phyloP scores from a whole-genome alignment of 2,113 vertebrate species.

The Phalacrocorax carbo region DNA sequence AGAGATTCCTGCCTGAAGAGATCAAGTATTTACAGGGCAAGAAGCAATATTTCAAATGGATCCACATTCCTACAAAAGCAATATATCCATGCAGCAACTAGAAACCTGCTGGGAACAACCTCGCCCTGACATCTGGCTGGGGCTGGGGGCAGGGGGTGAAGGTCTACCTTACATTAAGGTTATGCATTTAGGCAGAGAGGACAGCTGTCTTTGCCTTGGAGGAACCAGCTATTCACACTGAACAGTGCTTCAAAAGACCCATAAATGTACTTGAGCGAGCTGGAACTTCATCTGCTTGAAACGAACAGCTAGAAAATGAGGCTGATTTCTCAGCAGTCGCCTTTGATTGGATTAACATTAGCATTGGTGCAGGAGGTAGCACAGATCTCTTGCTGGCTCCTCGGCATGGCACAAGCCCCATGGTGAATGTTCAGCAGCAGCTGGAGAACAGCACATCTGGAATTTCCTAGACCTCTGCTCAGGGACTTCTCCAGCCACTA shows the following conservation, averaged over 20 bases:
- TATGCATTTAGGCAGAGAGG: not conserved
- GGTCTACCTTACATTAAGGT: not conserved
- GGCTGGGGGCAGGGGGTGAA: not conserved
- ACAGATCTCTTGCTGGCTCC: not conserved
- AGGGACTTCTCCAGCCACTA: not conserved
- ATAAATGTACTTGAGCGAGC: not conserved
- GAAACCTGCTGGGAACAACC: not conserved
- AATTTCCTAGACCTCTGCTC: not conserved
- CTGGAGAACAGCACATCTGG: not conserved
- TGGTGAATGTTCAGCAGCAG: accelerated
- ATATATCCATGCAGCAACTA: not conserved
- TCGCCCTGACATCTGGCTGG: not conserved
- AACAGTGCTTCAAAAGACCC: not conserved
- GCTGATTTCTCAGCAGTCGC: not conserved
- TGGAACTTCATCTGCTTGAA: not conserved
- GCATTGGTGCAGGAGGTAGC: not conserved
- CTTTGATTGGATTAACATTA: not conserved
- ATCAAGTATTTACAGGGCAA: not conserved
- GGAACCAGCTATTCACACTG: not conserved
- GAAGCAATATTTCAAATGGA: not conserved
- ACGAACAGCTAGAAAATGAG: not conserved
- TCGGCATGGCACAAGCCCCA: not conserved
- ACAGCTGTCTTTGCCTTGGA: not conserved
- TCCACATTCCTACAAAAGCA: not conserved
- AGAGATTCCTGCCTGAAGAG: not conserved